phyloP scores from a whole-genome alignment of 2,797 vertebrate species.

The Phylloscopus collybita region DNA sequence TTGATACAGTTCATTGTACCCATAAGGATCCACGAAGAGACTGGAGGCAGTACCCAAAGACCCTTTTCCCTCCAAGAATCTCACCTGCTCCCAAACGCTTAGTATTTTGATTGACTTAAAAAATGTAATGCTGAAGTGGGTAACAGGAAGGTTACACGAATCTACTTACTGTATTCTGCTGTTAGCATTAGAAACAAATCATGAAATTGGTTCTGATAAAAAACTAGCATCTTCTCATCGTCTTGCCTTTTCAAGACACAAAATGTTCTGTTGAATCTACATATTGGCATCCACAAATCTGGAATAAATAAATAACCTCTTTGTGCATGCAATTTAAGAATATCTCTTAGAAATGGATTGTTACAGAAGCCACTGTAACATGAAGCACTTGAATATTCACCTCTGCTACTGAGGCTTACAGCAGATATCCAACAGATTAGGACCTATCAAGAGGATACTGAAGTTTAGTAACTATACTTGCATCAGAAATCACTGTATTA shows the following conservation, averaged over 20 bases:
- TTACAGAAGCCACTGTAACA: background rate
- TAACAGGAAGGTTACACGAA: background rate
- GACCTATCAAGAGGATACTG: background rate
- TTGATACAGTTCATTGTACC: background rate
- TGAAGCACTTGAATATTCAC: background rate
- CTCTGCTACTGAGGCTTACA: background rate
- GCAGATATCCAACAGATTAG: background rate
- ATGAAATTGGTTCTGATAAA: background rate
- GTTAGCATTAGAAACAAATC: background rate
- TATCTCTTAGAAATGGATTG: accelerated
- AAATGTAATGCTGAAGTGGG: background rate
- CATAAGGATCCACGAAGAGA: background rate
- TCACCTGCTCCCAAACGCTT: background rate
- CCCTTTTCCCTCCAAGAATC: background rate
- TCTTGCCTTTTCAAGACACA: background rate
- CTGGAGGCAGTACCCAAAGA: background rate
- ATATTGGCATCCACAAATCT: background rate
- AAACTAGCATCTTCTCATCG: background rate
- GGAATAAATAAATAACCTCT: background rate
- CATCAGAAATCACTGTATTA: background rate
- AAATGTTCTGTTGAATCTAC: background rate
- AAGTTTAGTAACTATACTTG: background rate
- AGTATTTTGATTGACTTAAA: background rate
- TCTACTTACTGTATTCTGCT: background rate
- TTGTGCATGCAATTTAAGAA: background rate